A percentile compares a stretch with the other conserved stretches of the same genome.
Evolutionary conservation across 2,113 vertebrate genomes (phyloP).

Genomic region (Cephalopterus ornatus): DNA sequence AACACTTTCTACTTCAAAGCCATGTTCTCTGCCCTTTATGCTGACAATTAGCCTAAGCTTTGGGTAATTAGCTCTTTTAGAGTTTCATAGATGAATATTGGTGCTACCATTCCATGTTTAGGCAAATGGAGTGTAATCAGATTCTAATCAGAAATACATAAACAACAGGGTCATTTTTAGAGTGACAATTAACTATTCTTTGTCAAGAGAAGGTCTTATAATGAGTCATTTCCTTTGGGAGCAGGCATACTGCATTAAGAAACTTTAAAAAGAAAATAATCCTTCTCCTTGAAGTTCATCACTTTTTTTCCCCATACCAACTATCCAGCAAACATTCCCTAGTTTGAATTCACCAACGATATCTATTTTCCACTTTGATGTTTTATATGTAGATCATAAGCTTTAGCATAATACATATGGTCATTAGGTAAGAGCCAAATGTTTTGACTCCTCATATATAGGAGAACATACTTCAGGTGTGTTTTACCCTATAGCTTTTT

Average conservation of each 20-base stretch:
- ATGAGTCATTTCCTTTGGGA: conserved; percentile 38
- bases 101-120: conserved; percentile 12
- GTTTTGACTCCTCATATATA: background rate
- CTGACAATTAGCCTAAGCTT: conserved; percentile 42
- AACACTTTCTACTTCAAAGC: conserved; percentile 2
- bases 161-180: conserved; percentile 49
- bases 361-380: background rate
- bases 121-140: conserved; percentile 37
- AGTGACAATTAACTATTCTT: conserved; percentile 50
- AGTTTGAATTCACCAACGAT: background rate
- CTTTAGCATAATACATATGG: background rate
- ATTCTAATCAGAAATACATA: conserved; percentile 60
- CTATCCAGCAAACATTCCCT: background rate
- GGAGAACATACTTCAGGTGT: background rate
- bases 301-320: background rate
- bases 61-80: conserved; percentile 27
- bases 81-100: background rate
- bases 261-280: background rate
- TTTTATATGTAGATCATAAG: background rate
- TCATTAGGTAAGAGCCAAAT: background rate
- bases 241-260: background rate
- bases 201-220: conserved; percentile 18
- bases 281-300: background rate
- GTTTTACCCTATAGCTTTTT: background rate
- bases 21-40: background rate